phyloP scores from a whole-genome alignment of 2,888 invertebrate species.

The Anticlea derivata region DNA sequence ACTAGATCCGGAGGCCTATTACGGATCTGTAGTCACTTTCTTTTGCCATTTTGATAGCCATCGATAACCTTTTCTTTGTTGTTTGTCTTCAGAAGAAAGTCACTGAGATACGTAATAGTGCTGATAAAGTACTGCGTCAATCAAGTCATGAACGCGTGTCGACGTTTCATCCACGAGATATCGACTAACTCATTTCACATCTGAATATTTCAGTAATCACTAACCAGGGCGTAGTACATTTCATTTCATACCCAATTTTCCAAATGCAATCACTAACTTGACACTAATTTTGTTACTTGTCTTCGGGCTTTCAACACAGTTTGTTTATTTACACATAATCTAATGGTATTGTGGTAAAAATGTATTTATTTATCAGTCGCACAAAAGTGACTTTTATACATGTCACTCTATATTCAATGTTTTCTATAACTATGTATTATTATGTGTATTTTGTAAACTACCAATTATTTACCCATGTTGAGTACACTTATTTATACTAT shows the following conservation, averaged over 20 bases:
- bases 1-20: conserved; percentile 16
- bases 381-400: neutral
- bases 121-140: conserved; percentile 60
- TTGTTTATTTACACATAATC: conserved; percentile 3
- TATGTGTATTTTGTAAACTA: neutral
- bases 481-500: neutral
- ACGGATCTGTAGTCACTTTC: conserved; percentile 7
- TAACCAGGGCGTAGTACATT: conserved; percentile 70
- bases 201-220: conserved; percentile 52
- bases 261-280: conserved; percentile 68
- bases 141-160: conserved; percentile 57
- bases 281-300: conserved; percentile 68
- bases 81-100: conserved; percentile 25
- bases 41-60: neutral
- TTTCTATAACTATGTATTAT: neutral
- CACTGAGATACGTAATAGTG: neutral
- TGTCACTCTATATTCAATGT: neutral
- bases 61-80: neutral
- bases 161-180: conserved; percentile 50
- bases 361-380: conserved; percentile 4
- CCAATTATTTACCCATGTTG: neutral
- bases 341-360: conserved; percentile 6
- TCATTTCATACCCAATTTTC: conserved; percentile 49
- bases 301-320: conserved; percentile 53
- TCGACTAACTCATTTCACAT: conserved; percentile 63